Conservation (phyloP, 2,888 invertebrate species). For the Oscheius sp. region DNA sequence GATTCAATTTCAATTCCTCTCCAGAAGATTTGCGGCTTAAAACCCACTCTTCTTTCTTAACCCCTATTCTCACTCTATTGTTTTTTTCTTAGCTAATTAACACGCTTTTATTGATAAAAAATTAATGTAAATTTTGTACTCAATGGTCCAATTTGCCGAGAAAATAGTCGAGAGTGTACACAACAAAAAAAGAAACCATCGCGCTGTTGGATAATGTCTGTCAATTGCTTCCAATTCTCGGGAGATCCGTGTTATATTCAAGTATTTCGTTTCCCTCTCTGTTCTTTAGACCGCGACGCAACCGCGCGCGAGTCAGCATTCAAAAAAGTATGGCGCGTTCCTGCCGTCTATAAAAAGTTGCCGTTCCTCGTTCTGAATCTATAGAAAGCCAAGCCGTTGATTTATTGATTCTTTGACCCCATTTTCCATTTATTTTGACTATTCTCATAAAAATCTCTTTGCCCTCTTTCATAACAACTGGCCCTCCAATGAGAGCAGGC, state of each 20-base stretch:
- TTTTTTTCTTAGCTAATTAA: background rate
- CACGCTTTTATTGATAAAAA: no score
- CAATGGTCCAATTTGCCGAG: no score
- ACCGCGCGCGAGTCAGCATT: constrained; percentile 27
- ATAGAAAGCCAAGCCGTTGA: background rate
- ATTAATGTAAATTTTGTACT: no score
- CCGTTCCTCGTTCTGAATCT: background rate
- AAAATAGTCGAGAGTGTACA: no score
- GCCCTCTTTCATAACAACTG: background rate
- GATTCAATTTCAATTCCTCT: no score
- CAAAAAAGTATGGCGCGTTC: constrained; percentile 28
- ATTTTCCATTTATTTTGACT: background rate
- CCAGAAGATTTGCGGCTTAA: no score
- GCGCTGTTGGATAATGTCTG: no score
- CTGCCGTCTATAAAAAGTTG: constrained; percentile 8
- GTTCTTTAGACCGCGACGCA: constrained; percentile 28
- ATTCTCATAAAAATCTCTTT: background rate
- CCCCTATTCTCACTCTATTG: no score
- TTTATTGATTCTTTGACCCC: no score
- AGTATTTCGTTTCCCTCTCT: constrained; percentile 7
- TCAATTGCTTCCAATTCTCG: background rate
- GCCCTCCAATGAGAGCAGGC: background rate
- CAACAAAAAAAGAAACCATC: no score
- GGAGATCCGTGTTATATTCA: constrained; percentile 4
- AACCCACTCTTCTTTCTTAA: no score